Evolutionary conservation across 2,797 vertebrate genomes (phyloP).

Genomic region (Mormyrus proboscirostris): DNA sequence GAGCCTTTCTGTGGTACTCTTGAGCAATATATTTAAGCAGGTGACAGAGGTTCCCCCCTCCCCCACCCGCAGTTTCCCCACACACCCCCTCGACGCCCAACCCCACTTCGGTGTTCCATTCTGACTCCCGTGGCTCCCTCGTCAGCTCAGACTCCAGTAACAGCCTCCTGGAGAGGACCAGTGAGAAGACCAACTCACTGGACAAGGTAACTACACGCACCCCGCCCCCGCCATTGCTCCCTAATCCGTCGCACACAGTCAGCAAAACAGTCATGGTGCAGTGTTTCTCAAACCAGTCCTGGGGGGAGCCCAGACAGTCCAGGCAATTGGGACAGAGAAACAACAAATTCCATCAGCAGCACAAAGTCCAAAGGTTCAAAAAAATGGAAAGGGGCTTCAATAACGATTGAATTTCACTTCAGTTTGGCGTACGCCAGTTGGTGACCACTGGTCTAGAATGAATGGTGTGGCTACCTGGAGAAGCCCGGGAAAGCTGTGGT

Average conservation of each 20-base stretch:
- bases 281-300: background rate
- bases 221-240: background rate
- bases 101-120: conserved; percentile 74
- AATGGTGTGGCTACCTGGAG: background rate
- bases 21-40: background rate
- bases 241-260: background rate
- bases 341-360: background rate
- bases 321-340: background rate
- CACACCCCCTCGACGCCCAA: conserved; percentile 83
- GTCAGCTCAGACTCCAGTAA: conserved; percentile 90
- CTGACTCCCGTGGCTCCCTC: conserved; percentile 88
- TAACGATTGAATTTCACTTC: background rate
- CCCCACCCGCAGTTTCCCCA: conserved; percentile 67
- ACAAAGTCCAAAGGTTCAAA: background rate
- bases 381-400: background rate
- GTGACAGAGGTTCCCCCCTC: background rate
- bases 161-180: conserved; percentile 82
- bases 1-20: background rate
- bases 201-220: conserved; percentile 76
- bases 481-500: background rate
- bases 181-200: conserved; percentile 80
- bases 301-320: background rate
- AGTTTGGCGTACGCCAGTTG: background rate
- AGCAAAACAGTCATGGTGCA: background rate
- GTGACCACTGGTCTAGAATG: background rate